A percentile compares a stretch with the other conserved stretches of the same genome.
Conservation (phyloP, 1,140 invertebrate genomes). For the Drosophila insularis region DNA sequence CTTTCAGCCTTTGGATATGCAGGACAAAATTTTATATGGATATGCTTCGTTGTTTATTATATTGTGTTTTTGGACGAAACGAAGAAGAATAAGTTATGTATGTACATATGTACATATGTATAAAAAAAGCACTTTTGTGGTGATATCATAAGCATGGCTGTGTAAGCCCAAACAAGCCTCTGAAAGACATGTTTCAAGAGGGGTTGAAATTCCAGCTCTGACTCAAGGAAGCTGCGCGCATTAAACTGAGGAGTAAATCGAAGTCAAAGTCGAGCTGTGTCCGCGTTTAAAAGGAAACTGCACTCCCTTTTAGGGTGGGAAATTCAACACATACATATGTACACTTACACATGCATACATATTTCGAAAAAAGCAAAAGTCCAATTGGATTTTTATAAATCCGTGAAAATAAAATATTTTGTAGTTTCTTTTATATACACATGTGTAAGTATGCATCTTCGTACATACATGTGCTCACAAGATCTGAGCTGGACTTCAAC, state of each 20-base stretch:
- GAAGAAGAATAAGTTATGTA: no score
- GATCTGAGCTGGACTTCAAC: constrained; percentile 9
- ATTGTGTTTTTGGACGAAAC: no score
- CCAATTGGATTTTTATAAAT: constrained; percentile 9
- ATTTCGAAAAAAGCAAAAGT: background rate
- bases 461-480: background rate
- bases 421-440: background rate
- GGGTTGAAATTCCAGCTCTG: constrained; percentile 49
- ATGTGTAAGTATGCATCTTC: no score
- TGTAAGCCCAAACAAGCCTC: constrained; percentile 38
- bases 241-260: constrained; percentile 27
- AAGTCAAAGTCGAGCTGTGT: constrained; percentile 48
- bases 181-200: constrained; percentile 71
- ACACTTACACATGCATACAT: constrained; percentile 21
- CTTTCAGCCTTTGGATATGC: no score
- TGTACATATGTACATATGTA: no score
- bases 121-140: no score
- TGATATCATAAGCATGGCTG: no score
- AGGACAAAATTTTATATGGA: no score
- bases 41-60: no score
- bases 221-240: constrained; percentile 62
- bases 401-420: background rate
- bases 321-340: constrained; percentile 26
- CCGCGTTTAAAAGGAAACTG: constrained; percentile 50
- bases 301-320: constrained; percentile 59